phyloP scores from a whole-genome alignment of 2,888 invertebrate genomes.

The Sclerodermus sp. region DNA sequence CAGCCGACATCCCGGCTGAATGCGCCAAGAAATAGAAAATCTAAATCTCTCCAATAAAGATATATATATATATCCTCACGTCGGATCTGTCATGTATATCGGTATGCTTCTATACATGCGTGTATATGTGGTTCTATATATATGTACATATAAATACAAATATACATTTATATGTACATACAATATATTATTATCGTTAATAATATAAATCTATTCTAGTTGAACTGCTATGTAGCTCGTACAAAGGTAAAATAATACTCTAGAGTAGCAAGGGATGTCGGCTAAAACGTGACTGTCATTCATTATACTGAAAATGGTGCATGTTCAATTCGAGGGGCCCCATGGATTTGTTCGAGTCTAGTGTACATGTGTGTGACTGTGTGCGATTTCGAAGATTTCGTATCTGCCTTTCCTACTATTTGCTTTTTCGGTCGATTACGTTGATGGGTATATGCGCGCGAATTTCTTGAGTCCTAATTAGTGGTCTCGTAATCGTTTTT shows the following conservation, averaged over 20 bases:
- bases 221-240: constrained; percentile 52
- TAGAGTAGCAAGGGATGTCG: constrained; percentile 50
- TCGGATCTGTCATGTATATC: constrained; percentile 20
- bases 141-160: no score
- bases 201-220: constrained; percentile 39
- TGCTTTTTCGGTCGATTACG: no score
- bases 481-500: no score
- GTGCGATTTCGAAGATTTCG: no score
- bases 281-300: constrained; percentile 42
- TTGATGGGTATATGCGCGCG: no score
- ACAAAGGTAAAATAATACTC: constrained; percentile 54
- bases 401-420: no score
- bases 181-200: constrained; percentile 20
- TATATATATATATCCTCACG: constrained; percentile 23
- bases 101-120: constrained; percentile 20
- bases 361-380: constrained; percentile 17
- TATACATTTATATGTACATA: constrained; percentile 28
- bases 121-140: constrained; percentile 16
- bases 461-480: no score
- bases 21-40: constrained; percentile 54
- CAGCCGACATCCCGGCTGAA: constrained; percentile 42
- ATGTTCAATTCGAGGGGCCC: constrained; percentile 24
- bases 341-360: constrained; percentile 3
- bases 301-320: constrained; percentile 18
- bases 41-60: constrained; percentile 54